Conservation (phyloP, 2,888 invertebrate genomes). For the Leucania comma region DNA sequence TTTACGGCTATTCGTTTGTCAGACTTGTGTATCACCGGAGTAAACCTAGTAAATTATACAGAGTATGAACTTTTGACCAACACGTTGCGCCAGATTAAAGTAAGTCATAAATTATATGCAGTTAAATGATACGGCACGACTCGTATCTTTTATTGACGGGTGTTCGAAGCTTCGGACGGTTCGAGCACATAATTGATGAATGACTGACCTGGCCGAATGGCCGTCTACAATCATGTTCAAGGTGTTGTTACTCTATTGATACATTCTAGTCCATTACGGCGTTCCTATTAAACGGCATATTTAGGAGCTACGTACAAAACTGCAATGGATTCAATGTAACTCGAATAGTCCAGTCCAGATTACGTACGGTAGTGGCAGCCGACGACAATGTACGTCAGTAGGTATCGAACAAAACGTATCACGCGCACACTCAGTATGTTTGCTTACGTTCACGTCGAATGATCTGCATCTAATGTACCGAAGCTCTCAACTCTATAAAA, state of each 20-base stretch:
- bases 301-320: constrained; percentile 13
- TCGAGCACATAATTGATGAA: constrained; percentile 59
- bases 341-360: constrained; percentile 11
- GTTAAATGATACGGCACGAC: constrained; percentile 47
- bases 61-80: constrained; percentile 39
- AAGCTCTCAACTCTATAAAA: constrained; percentile 59
- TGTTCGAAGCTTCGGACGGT: constrained; percentile 46
- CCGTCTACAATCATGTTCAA: constrained; percentile 8
- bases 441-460: constrained; percentile 62
- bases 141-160: constrained; percentile 64
- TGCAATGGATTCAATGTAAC: constrained; percentile 47
- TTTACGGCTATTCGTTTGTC: constrained; percentile 53
- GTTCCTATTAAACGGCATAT: constrained; percentile 6
- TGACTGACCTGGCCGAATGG: constrained; percentile 34
- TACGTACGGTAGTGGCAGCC: constrained; percentile 17
- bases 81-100: constrained; percentile 41
- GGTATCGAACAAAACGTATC: constrained; percentile 53
- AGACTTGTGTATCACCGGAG: constrained; percentile 47
- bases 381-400: constrained; percentile 57
- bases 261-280: constrained; percentile 31
- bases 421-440: constrained; percentile 59
- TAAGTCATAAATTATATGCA: constrained; percentile 62
- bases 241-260: constrained; percentile 17
- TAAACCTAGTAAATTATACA: constrained; percentile 55
- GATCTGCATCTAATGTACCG: constrained; percentile 61